These are phyloP conservation scores for Emys orbicularis DNA, from an alignment of 2,797 vertebrate genomes.

Conservation along the genomic window DNA sequence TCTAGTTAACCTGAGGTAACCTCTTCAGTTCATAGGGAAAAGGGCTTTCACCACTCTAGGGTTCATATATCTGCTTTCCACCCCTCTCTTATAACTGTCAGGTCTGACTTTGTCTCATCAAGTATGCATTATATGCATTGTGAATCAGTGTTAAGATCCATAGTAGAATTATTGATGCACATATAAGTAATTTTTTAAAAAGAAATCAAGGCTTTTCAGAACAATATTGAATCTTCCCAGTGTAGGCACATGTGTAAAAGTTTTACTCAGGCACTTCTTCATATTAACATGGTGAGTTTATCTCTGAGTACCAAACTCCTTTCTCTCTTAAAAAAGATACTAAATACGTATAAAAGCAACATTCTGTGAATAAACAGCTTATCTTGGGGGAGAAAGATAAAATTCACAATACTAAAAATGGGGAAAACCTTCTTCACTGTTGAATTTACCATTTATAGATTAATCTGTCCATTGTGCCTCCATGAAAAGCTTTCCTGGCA, in stretches of 20 bases:
- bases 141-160: slow-evolving; percentile 23
- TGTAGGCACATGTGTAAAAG: slow-evolving; percentile 47
- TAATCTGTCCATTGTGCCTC: slow-evolving; percentile 79
- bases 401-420: slow-evolving; percentile 74
- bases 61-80: not conserved
- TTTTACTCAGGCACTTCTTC: slow-evolving; percentile 52
- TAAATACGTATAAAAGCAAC: slow-evolving; percentile 77
- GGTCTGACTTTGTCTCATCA: not conserved
- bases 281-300: slow-evolving; percentile 70
- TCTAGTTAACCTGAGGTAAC: not conserved
- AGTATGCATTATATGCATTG: rapidly evolving
- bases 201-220: slow-evolving; percentile 51
- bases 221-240: not conserved
- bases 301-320: slow-evolving; percentile 71
- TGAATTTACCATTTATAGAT: slow-evolving; percentile 80
- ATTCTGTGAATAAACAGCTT: slow-evolving; percentile 80
- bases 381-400: slow-evolving; percentile 77
- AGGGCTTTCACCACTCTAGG: too few relatives aligned
- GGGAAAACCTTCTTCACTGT: slow-evolving; percentile 71
- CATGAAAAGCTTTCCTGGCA: slow-evolving; percentile 78
- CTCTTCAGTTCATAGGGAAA: not conserved
- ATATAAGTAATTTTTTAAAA: not conserved
- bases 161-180: not conserved
- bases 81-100: not conserved
- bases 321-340: slow-evolving; percentile 61